Conservation (phyloP, 1,140 invertebrate genomes). For the Drosophila watanabei region DNA sequence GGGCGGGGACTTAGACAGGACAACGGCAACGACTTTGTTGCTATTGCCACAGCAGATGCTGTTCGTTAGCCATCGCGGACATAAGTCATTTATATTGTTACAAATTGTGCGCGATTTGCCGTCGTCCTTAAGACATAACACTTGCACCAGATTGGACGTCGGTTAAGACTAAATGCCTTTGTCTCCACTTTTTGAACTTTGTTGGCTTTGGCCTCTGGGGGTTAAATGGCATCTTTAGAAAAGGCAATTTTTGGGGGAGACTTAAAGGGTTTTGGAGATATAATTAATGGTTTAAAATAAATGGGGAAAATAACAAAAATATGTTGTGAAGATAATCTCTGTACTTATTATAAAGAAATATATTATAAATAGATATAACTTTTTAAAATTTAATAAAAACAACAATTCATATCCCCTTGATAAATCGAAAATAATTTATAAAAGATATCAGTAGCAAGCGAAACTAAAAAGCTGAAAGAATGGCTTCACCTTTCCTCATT, state of each 20-base stretch:
- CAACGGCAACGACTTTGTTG: constrained; percentile 43
- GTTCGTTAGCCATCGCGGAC: constrained; percentile 68
- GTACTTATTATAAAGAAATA: no score
- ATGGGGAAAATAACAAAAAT: not conserved
- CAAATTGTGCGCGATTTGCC: constrained; percentile 82
- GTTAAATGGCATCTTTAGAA: constrained; percentile 70
- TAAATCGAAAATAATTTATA: constrained; percentile 25
- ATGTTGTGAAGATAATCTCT: no score
- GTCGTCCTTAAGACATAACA: constrained; percentile 57
- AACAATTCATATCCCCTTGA: not conserved
- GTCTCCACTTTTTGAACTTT: constrained; percentile 69
- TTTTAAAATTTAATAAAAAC: not conserved
- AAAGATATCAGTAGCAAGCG: constrained; percentile 8
- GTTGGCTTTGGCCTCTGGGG: constrained; percentile 10
- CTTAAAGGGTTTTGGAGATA: constrained; percentile 14
- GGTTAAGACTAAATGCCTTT: constrained; percentile 70
- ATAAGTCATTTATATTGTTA: constrained; percentile 85
- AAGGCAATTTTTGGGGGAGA: constrained; percentile 23
- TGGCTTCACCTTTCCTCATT: constrained; percentile 27
- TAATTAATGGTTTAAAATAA: not conserved
- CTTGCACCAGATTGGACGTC: constrained; percentile 56
- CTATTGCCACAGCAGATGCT: constrained; percentile 58
- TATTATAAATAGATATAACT: not conserved
- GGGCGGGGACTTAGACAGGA: constrained; percentile 19
- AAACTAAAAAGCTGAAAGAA: constrained; percentile 26